Percentiles rank a stretch among this genome's conserved stretches.
Evolutionary conservation across 2,888 invertebrate species (phyloP).

Genomic region (Plemyria rubiginata): DNA sequence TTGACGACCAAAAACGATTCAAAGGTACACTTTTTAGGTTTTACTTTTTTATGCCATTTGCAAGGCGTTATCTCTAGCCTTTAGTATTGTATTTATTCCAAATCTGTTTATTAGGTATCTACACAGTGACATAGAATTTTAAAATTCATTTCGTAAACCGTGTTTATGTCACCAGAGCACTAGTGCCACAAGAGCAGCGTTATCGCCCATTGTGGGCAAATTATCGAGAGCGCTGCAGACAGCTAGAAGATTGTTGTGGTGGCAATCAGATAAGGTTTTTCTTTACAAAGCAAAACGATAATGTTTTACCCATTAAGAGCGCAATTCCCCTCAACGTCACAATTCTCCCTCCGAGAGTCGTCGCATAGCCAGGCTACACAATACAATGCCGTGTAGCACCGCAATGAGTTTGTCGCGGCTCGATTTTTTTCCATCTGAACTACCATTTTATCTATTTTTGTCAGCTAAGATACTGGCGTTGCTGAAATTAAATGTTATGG

Average conservation of each 20-base stretch:
- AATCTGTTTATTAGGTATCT: too few relatives aligned
- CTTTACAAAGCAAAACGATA: slow-evolving; percentile 5
- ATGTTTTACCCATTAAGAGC: not conserved
- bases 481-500: too few relatives aligned
- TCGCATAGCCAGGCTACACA: not conserved
- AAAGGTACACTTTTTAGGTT: not conserved
- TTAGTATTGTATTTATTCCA: too few relatives aligned
- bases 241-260: slow-evolving; percentile 2
- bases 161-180: too few relatives aligned
- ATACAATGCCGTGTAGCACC: not conserved
- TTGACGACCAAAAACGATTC: not conserved
- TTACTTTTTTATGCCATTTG: not conserved
- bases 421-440: too few relatives aligned
- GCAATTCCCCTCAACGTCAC: slow-evolving; percentile 5
- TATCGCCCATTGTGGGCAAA: not conserved
- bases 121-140: too few relatives aligned
- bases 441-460: too few relatives aligned
- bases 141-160: too few relatives aligned
- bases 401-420: too few relatives aligned
- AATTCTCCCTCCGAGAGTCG: not conserved
- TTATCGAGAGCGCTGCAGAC: slow-evolving; percentile 2
- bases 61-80: too few relatives aligned
- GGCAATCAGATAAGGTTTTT: not conserved
- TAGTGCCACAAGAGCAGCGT: not conserved
- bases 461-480: too few relatives aligned